Evolutionary conservation across 2,888 invertebrate genomes (phyloP).

Genomic region (Corbicula japonica): DNA sequence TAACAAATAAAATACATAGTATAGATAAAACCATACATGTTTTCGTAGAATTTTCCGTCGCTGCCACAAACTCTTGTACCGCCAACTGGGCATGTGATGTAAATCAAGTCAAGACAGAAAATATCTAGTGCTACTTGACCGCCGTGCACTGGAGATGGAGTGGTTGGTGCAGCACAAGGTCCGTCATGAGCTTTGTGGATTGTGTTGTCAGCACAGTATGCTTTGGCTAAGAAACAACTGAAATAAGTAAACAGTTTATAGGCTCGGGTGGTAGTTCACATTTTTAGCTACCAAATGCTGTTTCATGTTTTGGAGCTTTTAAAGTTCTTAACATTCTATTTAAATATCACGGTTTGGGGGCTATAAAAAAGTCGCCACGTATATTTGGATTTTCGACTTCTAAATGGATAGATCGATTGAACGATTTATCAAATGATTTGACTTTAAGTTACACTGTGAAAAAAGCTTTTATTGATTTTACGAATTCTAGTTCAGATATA

Average conservation of each 20-base stretch:
- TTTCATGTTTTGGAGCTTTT: not conserved
- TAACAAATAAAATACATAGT: too few relatives aligned
- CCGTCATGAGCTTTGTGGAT: conserved; percentile 49
- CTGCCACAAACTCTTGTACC: conserved; percentile 49
- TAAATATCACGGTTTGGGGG: too few relatives aligned
- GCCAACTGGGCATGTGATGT: conserved; percentile 39
- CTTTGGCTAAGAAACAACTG: conserved; percentile 55
- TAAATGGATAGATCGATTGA: not conserved
- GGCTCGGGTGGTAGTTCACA: not conserved
- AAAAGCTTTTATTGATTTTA: not conserved
- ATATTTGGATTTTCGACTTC: not conserved
- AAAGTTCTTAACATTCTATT: not conserved
- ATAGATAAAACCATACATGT: too few relatives aligned
- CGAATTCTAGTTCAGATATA: not conserved
- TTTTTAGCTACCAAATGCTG: not conserved
- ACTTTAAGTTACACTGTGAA: not conserved
- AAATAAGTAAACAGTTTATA: not conserved
- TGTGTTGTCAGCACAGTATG: conserved; percentile 45
- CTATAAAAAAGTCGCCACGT: not conserved
- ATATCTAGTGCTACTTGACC: conserved; percentile 52
- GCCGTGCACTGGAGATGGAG: conserved; percentile 30
- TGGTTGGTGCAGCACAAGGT: conserved; percentile 25
- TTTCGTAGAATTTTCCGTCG: conserved; percentile 59
- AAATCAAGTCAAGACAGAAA: conserved; percentile 55
- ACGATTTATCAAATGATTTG: too few relatives aligned